phyloP scores from a whole-genome alignment of 2,888 invertebrate species.

The Entomobrya multifasciata region DNA sequence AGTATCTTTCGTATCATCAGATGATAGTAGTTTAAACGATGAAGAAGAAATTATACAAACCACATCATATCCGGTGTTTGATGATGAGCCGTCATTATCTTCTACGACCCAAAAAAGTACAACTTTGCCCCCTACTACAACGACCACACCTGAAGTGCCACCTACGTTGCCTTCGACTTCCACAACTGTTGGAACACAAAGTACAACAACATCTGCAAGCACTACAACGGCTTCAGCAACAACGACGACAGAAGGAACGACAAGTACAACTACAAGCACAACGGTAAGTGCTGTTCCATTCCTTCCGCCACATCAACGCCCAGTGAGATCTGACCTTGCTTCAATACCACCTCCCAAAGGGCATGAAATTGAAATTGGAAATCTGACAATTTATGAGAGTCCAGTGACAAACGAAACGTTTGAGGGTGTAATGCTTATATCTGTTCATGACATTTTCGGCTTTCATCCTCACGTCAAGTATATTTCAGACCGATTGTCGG shows the following conservation, averaged over 20 bases:
- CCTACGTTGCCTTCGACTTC: too few relatives aligned
- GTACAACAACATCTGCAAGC: not conserved
- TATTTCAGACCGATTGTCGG: conserved; percentile 67
- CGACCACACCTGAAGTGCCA: conserved; percentile 43
- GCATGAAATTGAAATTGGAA: conserved; percentile 54
- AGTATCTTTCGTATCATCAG: not conserved
- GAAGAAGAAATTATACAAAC: conserved; percentile 56
- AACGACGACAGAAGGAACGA: not conserved
- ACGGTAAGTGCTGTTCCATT: conserved; percentile 21
- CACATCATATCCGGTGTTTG: conserved; percentile 59
- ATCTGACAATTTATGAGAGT: conserved; percentile 74
- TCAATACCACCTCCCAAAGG: conserved; percentile 68
- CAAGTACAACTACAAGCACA: conserved; percentile 4
- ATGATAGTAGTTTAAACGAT: not conserved
- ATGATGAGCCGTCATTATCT: conserved; percentile 36
- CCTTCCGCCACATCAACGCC: conserved; percentile 57
- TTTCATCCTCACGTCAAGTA: conserved; percentile 74
- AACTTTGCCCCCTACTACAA: conserved; percentile 44
- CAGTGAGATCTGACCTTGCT: conserved; percentile 54
- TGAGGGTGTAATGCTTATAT: conserved; percentile 62
- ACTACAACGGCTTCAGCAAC: not conserved
- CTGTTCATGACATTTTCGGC: conserved; percentile 74
- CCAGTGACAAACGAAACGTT: conserved; percentile 63
- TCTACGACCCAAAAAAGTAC: conserved; percentile 44
- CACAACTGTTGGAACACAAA: not conserved